These are phyloP conservation scores for Cricetomys ansorgei DNA, from an alignment of 2,113 vertebrate species.

Conservation along the genomic window DNA sequence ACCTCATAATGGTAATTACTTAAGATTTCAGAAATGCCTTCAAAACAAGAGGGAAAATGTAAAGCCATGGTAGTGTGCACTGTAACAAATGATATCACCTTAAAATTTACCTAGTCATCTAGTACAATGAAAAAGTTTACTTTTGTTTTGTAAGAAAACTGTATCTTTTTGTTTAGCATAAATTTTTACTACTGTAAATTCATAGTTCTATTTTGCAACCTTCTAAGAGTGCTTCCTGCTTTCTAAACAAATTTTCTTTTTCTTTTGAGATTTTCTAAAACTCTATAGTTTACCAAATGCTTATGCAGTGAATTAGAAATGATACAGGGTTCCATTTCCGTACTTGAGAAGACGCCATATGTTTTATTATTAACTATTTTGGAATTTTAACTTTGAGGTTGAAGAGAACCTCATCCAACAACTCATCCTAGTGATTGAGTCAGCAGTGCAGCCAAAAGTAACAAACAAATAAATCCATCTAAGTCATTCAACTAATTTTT, in stretches of 20 bases:
- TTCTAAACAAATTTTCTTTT: constrained; percentile 8
- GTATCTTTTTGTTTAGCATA: background rate
- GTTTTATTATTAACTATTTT: constrained; percentile 28
- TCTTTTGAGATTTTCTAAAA: background rate
- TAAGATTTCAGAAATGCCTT: background rate
- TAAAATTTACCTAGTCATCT: background rate
- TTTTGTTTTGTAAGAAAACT: background rate
- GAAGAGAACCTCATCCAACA: too few species aligned
- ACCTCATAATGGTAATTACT: background rate
- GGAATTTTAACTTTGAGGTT: background rate
- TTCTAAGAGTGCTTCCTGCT: background rate
- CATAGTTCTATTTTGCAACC: constrained; percentile 28
- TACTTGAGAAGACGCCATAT: background rate
- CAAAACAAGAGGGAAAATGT: background rate
- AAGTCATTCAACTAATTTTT: background rate
- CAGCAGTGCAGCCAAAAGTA: background rate
- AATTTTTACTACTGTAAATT: background rate
- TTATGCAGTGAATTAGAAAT: background rate
- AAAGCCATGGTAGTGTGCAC: background rate
- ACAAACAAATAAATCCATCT: background rate
- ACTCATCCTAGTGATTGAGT: background rate
- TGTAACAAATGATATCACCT: background rate
- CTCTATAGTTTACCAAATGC: background rate
- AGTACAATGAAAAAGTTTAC: constrained; percentile 8
- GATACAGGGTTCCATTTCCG: background rate